These are phyloP conservation scores for Podarcis siculus DNA, from an alignment of 2,797 vertebrate genomes.

Conservation along the genomic window DNA sequence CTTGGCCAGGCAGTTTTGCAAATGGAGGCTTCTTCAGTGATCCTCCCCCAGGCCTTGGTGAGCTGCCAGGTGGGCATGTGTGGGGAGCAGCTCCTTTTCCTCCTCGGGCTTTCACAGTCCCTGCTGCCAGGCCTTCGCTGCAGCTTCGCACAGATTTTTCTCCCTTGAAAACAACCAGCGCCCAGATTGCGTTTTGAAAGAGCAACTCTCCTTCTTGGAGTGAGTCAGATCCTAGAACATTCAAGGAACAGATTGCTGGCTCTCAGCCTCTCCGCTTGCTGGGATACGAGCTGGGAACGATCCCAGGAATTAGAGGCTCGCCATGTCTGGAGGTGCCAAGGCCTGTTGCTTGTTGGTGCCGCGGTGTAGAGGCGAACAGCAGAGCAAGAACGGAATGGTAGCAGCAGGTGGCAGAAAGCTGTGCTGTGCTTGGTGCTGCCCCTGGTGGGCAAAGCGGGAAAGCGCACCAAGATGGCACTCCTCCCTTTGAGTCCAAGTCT, in stretches of 20 bases:
- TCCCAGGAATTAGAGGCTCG: background rate
- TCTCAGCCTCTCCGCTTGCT: background rate
- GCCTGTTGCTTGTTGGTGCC: background rate
- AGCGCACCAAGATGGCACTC: accelerated
- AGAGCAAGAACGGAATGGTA: no score
- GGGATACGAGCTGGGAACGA: background rate
- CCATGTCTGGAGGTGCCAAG: background rate
- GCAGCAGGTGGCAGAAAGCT: background rate
- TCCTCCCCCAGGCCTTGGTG: background rate
- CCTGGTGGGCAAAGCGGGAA: background rate
- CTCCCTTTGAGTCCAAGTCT: background rate
- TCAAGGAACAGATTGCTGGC: slow-evolving; percentile 21
- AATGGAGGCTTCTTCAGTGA: background rate
- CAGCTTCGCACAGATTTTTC: slow-evolving; percentile 8
- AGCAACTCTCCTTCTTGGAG: slow-evolving; percentile 30
- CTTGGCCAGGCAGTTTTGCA: background rate
- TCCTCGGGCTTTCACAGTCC: background rate
- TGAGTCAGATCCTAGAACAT: slow-evolving; percentile 35
- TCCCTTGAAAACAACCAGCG: slow-evolving; percentile 27
- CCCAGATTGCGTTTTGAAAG: slow-evolving; percentile 30
- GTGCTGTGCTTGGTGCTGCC: background rate
- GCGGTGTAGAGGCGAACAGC: background rate
- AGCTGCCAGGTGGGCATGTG: background rate
- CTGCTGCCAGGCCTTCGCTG: background rate
- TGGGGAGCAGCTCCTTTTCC: background rate